Base-by-base conservation (phyloP, 2,113 vertebrate species). In the Nerophis ophidion region DNA sequence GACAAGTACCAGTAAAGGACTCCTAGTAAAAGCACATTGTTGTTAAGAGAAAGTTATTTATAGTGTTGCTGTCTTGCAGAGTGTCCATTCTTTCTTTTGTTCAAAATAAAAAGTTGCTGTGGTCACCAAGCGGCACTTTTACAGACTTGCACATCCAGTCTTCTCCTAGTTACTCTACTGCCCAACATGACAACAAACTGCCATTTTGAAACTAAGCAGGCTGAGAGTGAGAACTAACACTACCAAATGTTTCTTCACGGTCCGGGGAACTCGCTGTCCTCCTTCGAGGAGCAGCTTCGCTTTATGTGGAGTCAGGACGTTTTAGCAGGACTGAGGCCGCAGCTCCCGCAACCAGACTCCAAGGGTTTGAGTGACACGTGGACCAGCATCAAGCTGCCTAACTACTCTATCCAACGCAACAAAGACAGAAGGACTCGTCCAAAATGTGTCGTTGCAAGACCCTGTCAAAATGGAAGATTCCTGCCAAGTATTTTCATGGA, bases 351-450 rank as follows among this genome's bases (percentile, higher is more conserved):
- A 0, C 68, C 74, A 40, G 48, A 70, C 57, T 36, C n/a, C 4
- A n/a, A 73, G 58, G 56, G 14, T 1, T 42, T 71, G 3, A 4
- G 6, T 1, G 51, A 81, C 14, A 0, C 45, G 40, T 77, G 80
- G 87, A 77, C 36, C 36, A 38, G 78, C 68, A 81, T 81, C 35
- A 75, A 80, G 49, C 61, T 84, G 19, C 89, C 83, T 0, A 85
- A 90, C 71, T 91, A 92, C 61, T 92, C 72, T 16, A 52, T 81
- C 65, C 72, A 26, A 26, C 26, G 16, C 33, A 86, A 80, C 4
- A 67, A 68, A 62, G 0, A 1, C 33, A 60, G 42, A 57, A 79
- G 46, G 55, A 47, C 17, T 34, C 34, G 8, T 9, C 46, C 9
- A n/a, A 16, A 26, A 59, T 9, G 4, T 7, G n/a, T 17, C 35